Conservation (phyloP, 2,797 vertebrate species). For the Catharus ustulatus region DNA sequence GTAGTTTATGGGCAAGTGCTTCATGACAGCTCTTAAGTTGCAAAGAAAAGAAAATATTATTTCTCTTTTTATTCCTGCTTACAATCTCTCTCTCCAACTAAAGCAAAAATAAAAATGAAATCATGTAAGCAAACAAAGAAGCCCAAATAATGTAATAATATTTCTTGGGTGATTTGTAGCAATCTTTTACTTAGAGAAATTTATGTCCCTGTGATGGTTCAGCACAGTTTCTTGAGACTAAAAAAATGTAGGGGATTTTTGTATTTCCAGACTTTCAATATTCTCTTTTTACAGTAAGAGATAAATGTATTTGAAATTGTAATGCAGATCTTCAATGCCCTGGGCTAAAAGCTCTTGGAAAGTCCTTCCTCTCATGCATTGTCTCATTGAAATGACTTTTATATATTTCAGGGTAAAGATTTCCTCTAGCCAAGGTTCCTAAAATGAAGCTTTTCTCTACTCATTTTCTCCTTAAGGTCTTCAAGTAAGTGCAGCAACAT, state of each 20-base stretch:
- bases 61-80: background rate
- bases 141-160: background rate
- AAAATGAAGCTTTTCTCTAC: background rate
- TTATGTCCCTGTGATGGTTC: background rate
- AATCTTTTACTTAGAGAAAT: background rate
- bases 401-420: background rate
- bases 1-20: background rate
- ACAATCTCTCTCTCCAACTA: background rate
- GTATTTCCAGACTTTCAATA: background rate
- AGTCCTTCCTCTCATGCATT: background rate
- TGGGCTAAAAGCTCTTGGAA: background rate
- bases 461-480: background rate
- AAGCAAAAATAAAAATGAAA: background rate
- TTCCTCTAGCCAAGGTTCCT: background rate
- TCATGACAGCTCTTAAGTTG: background rate
- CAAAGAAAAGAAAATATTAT: background rate
- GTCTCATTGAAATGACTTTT: background rate
- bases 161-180: background rate
- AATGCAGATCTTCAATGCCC: background rate
- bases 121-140: background rate
- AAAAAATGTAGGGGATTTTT: background rate
- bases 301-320: background rate
- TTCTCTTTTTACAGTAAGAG: background rate
- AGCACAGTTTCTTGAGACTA: background rate
- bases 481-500: background rate